phyloP scores from a whole-genome alignment of 2,888 invertebrate genomes.

The Timandra comae region DNA sequence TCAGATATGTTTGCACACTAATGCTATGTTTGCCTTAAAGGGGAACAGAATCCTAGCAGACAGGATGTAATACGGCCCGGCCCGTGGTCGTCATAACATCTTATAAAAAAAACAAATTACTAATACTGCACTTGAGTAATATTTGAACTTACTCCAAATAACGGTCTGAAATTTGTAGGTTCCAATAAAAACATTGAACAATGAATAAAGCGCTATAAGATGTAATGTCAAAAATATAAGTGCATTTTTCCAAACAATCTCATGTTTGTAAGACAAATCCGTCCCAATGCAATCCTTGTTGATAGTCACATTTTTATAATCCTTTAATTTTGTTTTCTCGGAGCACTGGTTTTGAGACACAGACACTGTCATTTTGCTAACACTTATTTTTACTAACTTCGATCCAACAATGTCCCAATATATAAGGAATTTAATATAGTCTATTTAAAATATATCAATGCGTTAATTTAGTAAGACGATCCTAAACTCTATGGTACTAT shows the following conservation, averaged over 20 bases:
- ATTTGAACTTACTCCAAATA: slow-evolving; percentile 42
- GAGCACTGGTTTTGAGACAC: too few species aligned
- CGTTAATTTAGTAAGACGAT: too few species aligned
- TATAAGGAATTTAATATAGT: too few species aligned
- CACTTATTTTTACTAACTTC: too few species aligned
- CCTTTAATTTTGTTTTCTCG: too few species aligned
- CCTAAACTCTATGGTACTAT: too few species aligned
- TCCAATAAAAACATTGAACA: slow-evolving; percentile 34
- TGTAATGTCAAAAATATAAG: slow-evolving; percentile 77
- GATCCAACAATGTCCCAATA: too few species aligned
- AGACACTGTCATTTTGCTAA: too few species aligned
- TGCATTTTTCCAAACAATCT: slow-evolving; percentile 79
- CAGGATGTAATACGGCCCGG: not conserved
- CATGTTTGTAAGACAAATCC: slow-evolving; percentile 51
- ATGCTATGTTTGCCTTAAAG: not conserved
- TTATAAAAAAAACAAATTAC: not conserved
- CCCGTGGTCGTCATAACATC: not conserved
- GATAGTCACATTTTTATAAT: too few species aligned
- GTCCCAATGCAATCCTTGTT: slow-evolving; percentile 32
- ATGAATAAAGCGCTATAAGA: slow-evolving; percentile 62
- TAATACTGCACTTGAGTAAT: not conserved
- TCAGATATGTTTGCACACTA: too few species aligned
- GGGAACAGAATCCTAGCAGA: not conserved
- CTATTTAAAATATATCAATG: too few species aligned
- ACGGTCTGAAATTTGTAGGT: slow-evolving; percentile 30